Base-by-base conservation (phyloP, 1,140 invertebrate genomes). In the Drosophila miranda region DNA sequence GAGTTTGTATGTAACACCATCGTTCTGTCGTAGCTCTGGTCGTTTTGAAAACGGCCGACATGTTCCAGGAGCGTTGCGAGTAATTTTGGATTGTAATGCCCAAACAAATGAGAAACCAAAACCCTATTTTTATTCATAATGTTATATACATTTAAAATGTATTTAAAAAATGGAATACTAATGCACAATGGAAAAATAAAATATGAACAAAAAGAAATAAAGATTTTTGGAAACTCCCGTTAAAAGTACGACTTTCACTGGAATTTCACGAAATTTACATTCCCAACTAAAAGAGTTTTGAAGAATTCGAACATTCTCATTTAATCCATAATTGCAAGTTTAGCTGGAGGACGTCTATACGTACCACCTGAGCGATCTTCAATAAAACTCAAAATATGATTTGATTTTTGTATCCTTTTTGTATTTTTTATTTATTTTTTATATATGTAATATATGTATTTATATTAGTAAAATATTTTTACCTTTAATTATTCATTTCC, bases 141-240 rank as follows among this genome's bases (percentile, higher is more conserved):
- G 72, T 75, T 67, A 60, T 68, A 48, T 69, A 76, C 76, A 84
- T 80, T 88, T 89, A 59, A 75, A 86, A 86, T 78, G 82, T 87
- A 75, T n/a, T n/a, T n/a, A n/a, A n/a, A 63, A 61, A 76, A 54
- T 38, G 23, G 51, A 58, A 64, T 60, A 64, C 53, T 70, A 51
- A 50, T 42, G 62, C 53, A 81, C 43, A 79, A 56, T 38, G 11
- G 34, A 38, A 38, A 38, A 38, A 38, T 11, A 38, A 38, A 38
- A 38, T 56, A 56, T 68, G 68, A 78, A 75, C 62, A 77, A 70
- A 66, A 86, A 42, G 53, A 67, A 26, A 26, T 86, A 84, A 86
- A 79, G 62, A 75, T 78, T 83, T 84, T 83, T 78, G 54, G 56
- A 75, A 78, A 55, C 74, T 61, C 78, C 80, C 78, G 74, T 82